Evolutionary conservation across 2,888 invertebrate species (phyloP).

Genomic region (Syritta pipiens): DNA sequence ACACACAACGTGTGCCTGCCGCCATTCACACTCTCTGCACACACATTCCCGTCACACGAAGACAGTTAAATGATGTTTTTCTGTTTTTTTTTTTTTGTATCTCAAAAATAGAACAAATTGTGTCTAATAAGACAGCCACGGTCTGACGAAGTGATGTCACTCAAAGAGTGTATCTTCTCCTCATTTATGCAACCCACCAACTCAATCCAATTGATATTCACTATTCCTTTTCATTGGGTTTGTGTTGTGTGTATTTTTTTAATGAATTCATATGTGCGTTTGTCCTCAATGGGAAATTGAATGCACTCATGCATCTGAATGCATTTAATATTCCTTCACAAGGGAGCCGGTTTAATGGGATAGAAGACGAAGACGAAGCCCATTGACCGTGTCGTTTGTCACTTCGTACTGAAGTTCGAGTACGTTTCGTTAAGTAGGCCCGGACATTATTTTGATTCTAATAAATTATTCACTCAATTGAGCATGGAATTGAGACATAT

Average conservation of each 20-base stretch:
- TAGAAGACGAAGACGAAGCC: no score
- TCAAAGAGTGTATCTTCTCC: slow-evolving; percentile 29
- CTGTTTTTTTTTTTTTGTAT: slow-evolving; percentile 13
- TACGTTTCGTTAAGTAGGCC: no score
- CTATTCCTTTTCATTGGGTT: slow-evolving; percentile 11
- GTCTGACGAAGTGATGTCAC: slow-evolving; percentile 57
- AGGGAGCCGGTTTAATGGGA: no score
- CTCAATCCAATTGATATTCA: slow-evolving; percentile 57
- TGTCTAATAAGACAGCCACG: slow-evolving; percentile 59
- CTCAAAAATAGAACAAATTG: slow-evolving; percentile 43
- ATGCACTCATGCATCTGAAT: slow-evolving; percentile 46
- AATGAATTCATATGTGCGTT: slow-evolving; percentile 35
- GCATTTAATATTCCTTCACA: no score
- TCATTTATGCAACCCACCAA: slow-evolving; percentile 48
- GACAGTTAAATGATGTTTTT: slow-evolving; percentile 21
- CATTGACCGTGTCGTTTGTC: slow-evolving; percentile 65
- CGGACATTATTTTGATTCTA: slow-evolving; percentile 4
- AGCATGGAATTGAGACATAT: slow-evolving; percentile 66
- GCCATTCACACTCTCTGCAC: slow-evolving; percentile 55
- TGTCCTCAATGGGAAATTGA: slow-evolving; percentile 55
- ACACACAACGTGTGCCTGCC: no score
- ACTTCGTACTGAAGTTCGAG: slow-evolving; percentile 65
- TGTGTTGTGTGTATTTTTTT: slow-evolving; percentile 17
- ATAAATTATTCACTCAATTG: slow-evolving; percentile 67
- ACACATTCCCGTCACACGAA: slow-evolving; percentile 5